phyloP scores from a whole-genome alignment of 2,113 vertebrate species.

The Pogona vitticeps region DNA sequence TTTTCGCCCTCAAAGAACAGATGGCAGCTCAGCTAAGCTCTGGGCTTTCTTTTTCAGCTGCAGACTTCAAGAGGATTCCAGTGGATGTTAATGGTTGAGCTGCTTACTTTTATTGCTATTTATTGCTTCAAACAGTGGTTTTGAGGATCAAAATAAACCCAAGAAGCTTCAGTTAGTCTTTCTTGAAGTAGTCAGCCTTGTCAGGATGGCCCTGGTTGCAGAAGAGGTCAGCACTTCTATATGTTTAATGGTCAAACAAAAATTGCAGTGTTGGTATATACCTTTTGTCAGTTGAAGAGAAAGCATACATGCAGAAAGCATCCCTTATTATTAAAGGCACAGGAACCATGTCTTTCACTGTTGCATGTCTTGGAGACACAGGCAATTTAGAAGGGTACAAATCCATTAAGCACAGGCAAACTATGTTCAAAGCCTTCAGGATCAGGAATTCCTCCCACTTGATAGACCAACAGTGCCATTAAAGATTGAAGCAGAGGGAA shows the following conservation, averaged over 20 bases:
- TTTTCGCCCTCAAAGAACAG: too few species aligned
- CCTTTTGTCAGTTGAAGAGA: background rate
- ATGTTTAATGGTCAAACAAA: background rate
- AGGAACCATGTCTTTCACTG: too few species aligned
- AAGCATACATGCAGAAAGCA: background rate
- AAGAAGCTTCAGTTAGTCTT: background rate
- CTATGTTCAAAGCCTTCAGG: too few species aligned
- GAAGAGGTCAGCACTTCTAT: background rate
- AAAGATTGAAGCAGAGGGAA: background rate
- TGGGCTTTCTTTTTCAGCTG: constrained; percentile 27
- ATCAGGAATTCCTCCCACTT: too few species aligned
- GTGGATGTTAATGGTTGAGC: constrained; percentile 11
- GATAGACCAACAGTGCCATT: too few species aligned
- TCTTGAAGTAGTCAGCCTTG: background rate
- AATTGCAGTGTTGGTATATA: background rate
- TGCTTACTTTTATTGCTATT: background rate
- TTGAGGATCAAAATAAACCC: background rate
- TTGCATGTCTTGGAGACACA: too few species aligned
- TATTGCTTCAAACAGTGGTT: background rate
- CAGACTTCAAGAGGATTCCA: constrained; percentile 6
- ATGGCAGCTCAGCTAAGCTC: constrained; percentile 36
- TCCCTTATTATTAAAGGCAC: too few species aligned
- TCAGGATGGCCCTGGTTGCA: background rate
- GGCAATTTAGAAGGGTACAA: background rate
- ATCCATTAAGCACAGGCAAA: background rate